Evolutionary conservation across 2,113 vertebrate species (phyloP).

Genomic region (Pteropus alecto): DNA sequence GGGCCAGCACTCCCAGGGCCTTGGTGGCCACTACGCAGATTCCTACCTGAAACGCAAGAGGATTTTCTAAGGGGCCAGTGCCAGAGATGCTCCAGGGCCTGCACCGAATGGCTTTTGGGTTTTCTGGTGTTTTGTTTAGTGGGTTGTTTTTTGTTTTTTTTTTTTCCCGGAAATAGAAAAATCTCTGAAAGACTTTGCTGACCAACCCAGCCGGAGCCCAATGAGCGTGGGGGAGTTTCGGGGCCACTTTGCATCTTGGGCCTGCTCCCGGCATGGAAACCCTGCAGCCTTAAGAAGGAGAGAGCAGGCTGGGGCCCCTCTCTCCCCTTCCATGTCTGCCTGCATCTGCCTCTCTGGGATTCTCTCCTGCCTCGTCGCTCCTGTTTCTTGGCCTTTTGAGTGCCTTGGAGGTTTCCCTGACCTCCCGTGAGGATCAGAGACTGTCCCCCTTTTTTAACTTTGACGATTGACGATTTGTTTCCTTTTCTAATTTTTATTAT

Average conservation of each 20-base stretch:
- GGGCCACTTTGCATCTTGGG: neutral
- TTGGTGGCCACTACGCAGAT: slow-evolving; percentile 95
- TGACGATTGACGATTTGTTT: slow-evolving; percentile 56
- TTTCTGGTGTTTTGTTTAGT: slow-evolving; percentile 56
- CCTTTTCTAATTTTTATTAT: slow-evolving; percentile 73
- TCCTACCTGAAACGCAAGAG: slow-evolving; percentile 95
- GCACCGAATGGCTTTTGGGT: slow-evolving; percentile 46
- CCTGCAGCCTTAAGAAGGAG: slow-evolving; percentile 69
- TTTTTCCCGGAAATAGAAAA: slow-evolving; percentile 49
- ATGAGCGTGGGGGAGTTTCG: slow-evolving; percentile 10
- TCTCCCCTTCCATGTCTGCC: neutral
- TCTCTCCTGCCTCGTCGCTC: slow-evolving; percentile 43
- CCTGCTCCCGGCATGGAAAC: slow-evolving; percentile 6
- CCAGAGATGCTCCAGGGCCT: slow-evolving; percentile 44
- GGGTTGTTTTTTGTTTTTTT: neutral
- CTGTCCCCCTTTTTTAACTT: slow-evolving; percentile 70
- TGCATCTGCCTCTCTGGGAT: slow-evolving; percentile 27
- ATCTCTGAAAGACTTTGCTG: slow-evolving; percentile 75
- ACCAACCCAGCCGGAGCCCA: slow-evolving; percentile 48
- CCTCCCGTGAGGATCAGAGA: slow-evolving; percentile 68
- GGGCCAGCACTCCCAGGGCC: slow-evolving; percentile 95
- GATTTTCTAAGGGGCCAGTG: slow-evolving; percentile 85
- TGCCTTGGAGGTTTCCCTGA: slow-evolving; percentile 72
- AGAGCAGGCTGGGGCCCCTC: slow-evolving; percentile 18
- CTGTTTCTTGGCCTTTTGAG: slow-evolving; percentile 64